Base-by-base conservation (phyloP, 92 coral and sea anemone species). In the Galaxea fascicularis region DNA sequence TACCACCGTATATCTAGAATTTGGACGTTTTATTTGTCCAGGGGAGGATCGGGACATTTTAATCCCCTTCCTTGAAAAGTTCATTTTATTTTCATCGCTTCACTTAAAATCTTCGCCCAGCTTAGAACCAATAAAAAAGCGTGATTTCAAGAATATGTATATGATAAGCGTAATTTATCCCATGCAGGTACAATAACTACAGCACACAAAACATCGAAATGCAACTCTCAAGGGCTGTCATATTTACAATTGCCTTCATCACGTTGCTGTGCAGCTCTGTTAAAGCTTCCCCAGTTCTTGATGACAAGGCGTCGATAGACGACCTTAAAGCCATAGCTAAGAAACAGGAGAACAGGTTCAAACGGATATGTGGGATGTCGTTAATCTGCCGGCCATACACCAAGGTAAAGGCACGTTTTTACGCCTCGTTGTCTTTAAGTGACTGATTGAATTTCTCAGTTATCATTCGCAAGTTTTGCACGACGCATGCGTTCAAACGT, bases 311-410 rank as follows among this genome's bases (percentile, higher is more conserved):
- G 0, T 63, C 70, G 4, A 12, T 4, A 10, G 60, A 45, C 8
- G 59, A 64, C 12, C 82, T 26, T 15, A 17, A 8, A 44, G 68
- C 65, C 29, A 28, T 35, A 45, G 27, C 52, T 10, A 14, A 10
- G 25, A 35, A 60, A 18, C 54, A 22, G 18, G 31, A 17, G 25
- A 62, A 44, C 4, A 20, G 45, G 39, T 27, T 25, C 10, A 78
- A 78, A 41, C 25, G 82, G 15, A 78, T 78, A 21, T 79, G 84
- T 35, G 84, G 84, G 49, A 12, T 79, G 51, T 46, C 75, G 24
- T 8, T 79, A 10, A 29, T 49, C 12, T 51, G 84, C n/a, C 30
- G 66, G 25, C 64, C 45, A 56, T 8, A 35, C 10, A 21, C 10
- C 1, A 27, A 24, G 21, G 21, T 20, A 45, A 31, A 35, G 45